These are phyloP conservation scores for Pissodes strobi DNA, from an alignment of 1,140 invertebrate genomes.

Conservation along the genomic window DNA sequence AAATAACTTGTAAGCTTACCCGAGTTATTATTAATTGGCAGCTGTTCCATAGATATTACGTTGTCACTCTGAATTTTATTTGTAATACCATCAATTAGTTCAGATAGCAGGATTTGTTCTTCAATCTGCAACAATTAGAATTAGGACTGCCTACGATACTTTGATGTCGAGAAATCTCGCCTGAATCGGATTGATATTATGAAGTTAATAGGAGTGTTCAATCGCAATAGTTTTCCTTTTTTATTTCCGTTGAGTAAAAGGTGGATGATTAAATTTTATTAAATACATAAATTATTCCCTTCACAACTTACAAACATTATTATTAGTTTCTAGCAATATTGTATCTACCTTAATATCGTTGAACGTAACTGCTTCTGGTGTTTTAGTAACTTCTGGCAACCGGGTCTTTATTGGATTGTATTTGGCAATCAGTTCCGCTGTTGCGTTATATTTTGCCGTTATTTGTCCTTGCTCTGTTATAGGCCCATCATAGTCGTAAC, in stretches of 20 bases:
- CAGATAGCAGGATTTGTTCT: slow-evolving; percentile 43
- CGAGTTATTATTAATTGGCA: slow-evolving; percentile 57
- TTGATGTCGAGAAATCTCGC: too few relatives aligned
- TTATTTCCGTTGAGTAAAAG: too few relatives aligned
- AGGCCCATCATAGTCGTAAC: slow-evolving; percentile 63
- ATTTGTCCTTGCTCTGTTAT: slow-evolving; percentile 60
- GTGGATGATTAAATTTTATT: too few relatives aligned
- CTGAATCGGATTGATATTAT: too few relatives aligned
- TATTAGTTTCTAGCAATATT: not conserved
- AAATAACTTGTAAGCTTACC: slow-evolving; percentile 39
- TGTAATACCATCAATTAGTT: slow-evolving; percentile 46
- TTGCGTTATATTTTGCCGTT: slow-evolving; percentile 56
- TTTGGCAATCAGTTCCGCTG: slow-evolving; percentile 49
- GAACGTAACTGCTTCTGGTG: not conserved
- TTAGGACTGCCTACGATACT: too few relatives aligned
- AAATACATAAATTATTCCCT: slow-evolving; percentile 41
- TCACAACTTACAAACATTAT: slow-evolving; percentile 24
- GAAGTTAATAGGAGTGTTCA: too few relatives aligned
- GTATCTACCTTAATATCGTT: slow-evolving; percentile 10
- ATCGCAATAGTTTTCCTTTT: too few relatives aligned
- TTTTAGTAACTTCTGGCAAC: slow-evolving; percentile 48
- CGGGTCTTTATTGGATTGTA: slow-evolving; percentile 56
- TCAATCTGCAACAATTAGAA: slow-evolving; percentile 22
- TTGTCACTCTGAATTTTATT: slow-evolving; percentile 36
- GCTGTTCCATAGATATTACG: slow-evolving; percentile 60